phyloP scores from a whole-genome alignment of 2,888 invertebrate species.

The Candidula unifasciata region DNA sequence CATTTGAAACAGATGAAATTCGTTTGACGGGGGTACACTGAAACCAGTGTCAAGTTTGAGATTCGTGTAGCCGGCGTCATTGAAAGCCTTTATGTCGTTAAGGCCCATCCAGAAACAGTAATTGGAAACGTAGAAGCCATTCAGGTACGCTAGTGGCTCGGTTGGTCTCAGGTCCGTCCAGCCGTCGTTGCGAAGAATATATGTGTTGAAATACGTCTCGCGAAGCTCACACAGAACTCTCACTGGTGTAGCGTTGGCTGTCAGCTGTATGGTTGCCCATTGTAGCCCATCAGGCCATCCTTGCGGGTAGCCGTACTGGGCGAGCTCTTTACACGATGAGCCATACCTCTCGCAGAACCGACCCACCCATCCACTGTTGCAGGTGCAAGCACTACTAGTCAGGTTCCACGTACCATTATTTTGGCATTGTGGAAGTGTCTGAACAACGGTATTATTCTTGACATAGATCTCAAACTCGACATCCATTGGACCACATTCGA shows the following conservation, averaged over 20 bases:
- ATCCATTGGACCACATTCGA: neutral
- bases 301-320: constrained; percentile 14
- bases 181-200: constrained; percentile 12
- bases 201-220: neutral
- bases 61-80: neutral
- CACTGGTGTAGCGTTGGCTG: neutral
- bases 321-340: neutral
- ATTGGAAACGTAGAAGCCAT: neutral
- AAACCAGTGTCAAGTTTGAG: constrained; percentile 12
- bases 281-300: neutral
- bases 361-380: constrained; percentile 8
- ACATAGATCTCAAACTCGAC: neutral
- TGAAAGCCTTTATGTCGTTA: neutral
- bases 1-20: neutral
- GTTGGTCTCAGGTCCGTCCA: neutral
- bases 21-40: neutral
- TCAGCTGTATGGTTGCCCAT: neutral
- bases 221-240: neutral
- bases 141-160: neutral
- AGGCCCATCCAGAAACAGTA: constrained; percentile 11
- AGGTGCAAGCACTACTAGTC: neutral
- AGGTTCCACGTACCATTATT: neutral
- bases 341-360: neutral
- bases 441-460: too few relatives aligned
- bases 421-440: neutral